phyloP scores from a whole-genome alignment of 1,140 invertebrate species.

The Pachyrhynchus sulphureomaculatus region DNA sequence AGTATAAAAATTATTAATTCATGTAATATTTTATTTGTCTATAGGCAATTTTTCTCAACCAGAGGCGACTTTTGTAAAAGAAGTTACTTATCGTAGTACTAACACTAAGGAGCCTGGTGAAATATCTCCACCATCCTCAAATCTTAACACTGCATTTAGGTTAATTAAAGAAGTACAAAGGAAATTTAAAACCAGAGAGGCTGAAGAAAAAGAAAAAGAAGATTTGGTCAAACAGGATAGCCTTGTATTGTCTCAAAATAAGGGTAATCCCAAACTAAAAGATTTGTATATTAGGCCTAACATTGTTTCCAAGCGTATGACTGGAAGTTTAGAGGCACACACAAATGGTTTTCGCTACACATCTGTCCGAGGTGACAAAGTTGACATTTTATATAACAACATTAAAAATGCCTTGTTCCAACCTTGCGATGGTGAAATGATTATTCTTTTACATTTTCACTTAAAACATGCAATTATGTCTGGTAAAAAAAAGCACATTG shows the following conservation, averaged over 20 bases:
- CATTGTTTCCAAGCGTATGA: constrained; percentile 97
- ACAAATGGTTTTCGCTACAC: constrained; percentile 98
- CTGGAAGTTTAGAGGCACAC: constrained; percentile 92
- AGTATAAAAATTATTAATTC: too few species aligned
- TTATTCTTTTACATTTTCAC: constrained; percentile 98
- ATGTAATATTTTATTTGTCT: neutral
- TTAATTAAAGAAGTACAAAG: constrained; percentile 99
- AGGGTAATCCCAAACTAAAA: constrained; percentile 97
- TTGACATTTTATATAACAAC: constrained; percentile 99
- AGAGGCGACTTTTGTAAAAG: constrained; percentile 96
- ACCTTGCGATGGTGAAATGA: constrained; percentile 99
- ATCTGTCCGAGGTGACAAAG: constrained; percentile 96
- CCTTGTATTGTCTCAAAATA: constrained; percentile 91
- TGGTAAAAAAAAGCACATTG: constrained; percentile 98
- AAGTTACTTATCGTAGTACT: constrained; percentile 97
- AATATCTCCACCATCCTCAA: constrained; percentile 90
- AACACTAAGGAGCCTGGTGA: constrained; percentile 98
- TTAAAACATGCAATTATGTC: constrained; percentile 98
- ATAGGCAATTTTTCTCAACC: constrained; percentile 84
- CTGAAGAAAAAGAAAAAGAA: constrained; percentile 98
- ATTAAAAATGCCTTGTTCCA: constrained; percentile 99
- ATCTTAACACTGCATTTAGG: constrained; percentile 94
- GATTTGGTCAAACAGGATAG: constrained; percentile 99
- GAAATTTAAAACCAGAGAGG: constrained; percentile 96
- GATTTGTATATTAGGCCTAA: constrained; percentile 98